Percentiles rank a stretch among this genome's conserved stretches.
phyloP scores from a whole-genome alignment of 2,113 vertebrate genomes.

The Aspiorhynchus laticeps region DNA sequence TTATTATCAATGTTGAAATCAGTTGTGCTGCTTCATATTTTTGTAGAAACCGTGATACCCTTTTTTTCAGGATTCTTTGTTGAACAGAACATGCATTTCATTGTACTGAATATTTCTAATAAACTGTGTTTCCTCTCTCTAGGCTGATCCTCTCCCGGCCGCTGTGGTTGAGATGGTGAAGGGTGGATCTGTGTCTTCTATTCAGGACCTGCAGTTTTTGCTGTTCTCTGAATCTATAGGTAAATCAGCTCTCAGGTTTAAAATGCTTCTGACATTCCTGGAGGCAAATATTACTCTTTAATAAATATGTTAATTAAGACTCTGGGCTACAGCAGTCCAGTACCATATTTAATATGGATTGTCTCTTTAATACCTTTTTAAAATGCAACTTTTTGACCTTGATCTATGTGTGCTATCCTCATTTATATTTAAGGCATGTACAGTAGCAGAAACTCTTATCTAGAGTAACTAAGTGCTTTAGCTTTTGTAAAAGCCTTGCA shows the following conservation, averaged over 20 bases:
- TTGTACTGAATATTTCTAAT: background rate
- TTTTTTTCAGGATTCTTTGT: background rate
- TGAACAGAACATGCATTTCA: background rate
- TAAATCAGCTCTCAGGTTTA: constrained; percentile 78
- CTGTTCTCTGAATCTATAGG: constrained; percentile 94
- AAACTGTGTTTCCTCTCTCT: constrained; percentile 45
- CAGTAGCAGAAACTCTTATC: background rate
- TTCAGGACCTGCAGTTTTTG: constrained; percentile 89
- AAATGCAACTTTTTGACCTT: background rate
- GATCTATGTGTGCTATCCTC: background rate
- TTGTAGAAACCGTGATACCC: background rate
- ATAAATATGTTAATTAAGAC: background rate
- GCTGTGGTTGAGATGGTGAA: constrained; percentile 93
- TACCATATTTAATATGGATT: background rate
- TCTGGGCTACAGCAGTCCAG: background rate
- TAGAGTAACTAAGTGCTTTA: background rate
- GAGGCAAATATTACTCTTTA: constrained; percentile 6
- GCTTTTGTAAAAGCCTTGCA: background rate
- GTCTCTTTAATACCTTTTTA: background rate
- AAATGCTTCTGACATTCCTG: background rate
- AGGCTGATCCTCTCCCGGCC: constrained; percentile 92
- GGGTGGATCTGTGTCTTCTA: constrained; percentile 85
- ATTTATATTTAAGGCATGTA: background rate
- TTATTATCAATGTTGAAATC: background rate
- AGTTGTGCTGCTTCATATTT: background rate